Percentiles rank a stretch among this genome's conserved stretches.
Conservation (phyloP, 2,797 vertebrate species). For the Morelia viridis region DNA sequence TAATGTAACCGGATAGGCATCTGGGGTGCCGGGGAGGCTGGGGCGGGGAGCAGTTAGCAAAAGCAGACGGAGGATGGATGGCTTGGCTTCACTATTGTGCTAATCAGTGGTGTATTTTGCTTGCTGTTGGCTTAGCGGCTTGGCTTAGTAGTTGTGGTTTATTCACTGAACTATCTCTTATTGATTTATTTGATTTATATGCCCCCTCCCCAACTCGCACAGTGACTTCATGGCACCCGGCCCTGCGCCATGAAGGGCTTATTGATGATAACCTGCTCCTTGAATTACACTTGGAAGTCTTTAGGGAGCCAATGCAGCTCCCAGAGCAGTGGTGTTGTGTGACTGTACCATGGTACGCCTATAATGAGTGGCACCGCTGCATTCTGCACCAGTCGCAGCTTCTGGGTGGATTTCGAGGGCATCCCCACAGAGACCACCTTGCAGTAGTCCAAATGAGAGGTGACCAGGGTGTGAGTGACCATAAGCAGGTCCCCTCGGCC, state of each 20-base stretch:
- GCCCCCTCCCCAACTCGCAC: background rate
- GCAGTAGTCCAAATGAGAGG: background rate
- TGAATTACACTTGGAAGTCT: background rate
- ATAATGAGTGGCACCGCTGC: background rate
- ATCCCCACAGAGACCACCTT: background rate
- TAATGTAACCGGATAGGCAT: too few relatives aligned
- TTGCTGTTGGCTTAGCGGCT: background rate
- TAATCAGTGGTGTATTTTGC: background rate
- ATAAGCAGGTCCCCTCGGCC: background rate
- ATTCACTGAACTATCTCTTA: background rate
- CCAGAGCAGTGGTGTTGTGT: background rate
- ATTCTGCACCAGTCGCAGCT: background rate
- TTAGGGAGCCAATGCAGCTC: background rate
- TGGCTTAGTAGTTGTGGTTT: background rate
- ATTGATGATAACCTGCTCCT: background rate
- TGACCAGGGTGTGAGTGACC: background rate
- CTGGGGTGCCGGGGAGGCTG: too few relatives aligned
- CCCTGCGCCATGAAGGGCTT: background rate
- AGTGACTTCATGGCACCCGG: background rate
- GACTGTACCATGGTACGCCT: background rate
- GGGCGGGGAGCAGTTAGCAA: background rate
- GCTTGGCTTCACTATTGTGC: background rate
- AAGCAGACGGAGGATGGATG: background rate
- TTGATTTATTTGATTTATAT: background rate
- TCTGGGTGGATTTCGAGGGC: background rate